phyloP scores from a whole-genome alignment of 1,140 invertebrate genomes.

The Onthophagus taurus region DNA sequence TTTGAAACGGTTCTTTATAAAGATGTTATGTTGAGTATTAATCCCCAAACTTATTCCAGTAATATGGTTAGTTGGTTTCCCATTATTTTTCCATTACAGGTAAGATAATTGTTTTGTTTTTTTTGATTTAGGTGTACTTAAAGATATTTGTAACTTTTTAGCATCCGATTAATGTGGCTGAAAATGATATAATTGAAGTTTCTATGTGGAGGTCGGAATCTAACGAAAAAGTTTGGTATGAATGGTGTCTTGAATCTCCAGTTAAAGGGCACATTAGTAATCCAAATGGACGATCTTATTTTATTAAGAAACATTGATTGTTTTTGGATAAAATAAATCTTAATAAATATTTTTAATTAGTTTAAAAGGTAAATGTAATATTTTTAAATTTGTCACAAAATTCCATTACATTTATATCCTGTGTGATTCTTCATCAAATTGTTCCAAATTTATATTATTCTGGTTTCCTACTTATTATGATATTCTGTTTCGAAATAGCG shows the following conservation, averaged over 20 bases:
- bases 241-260: conserved; percentile 78
- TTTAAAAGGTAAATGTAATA: no score
- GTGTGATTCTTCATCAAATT: no score
- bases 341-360: not conserved
- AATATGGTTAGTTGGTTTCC: conserved; percentile 98
- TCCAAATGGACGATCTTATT: conserved; percentile 66
- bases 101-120: conserved; percentile 35
- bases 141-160: conserved; percentile 35
- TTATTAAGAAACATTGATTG: conserved; percentile 30
- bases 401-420: no score
- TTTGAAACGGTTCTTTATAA: conserved; percentile 84
- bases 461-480: no score
- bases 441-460: no score
- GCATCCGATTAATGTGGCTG: conserved; percentile 65
- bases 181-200: conserved; percentile 60
- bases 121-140: no score
- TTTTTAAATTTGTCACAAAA: no score
- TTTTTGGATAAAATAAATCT: no score
- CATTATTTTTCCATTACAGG: conserved; percentile 83
- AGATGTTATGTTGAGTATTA: conserved; percentile 79
- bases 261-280: conserved; percentile 62
- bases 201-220: conserved; percentile 81
- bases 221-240: conserved; percentile 87
- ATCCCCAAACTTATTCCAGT: conserved; percentile 75
- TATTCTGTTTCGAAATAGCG: no score